Percentiles rank a stretch among this genome's conserved stretches.
phyloP scores from a whole-genome alignment of 1,140 invertebrate species.

The Micrasema longulum region DNA sequence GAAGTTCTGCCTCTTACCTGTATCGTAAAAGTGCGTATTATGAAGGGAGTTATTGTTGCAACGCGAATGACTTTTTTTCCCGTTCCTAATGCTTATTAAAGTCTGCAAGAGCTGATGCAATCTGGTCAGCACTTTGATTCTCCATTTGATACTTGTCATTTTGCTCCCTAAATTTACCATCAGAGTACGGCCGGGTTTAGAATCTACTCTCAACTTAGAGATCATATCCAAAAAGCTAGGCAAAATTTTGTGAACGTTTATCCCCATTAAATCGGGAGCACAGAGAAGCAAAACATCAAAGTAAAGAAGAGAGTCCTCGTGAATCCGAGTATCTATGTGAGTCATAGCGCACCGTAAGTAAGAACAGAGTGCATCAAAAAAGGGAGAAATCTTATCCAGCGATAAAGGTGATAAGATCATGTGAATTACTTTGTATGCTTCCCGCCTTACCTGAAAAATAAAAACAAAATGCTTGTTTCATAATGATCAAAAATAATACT shows the following conservation, averaged over 20 bases:
- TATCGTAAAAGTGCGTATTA: slow-evolving; percentile 22
- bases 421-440: slow-evolving; percentile 76
- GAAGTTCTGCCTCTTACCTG: slow-evolving; percentile 53
- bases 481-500: no score
- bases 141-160: slow-evolving; percentile 77
- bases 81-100: slow-evolving; percentile 56
- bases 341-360: slow-evolving; percentile 89
- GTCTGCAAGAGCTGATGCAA: slow-evolving; percentile 72
- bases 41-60: slow-evolving; percentile 3
- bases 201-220: slow-evolving; percentile 74
- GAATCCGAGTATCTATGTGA: slow-evolving; percentile 81
- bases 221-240: slow-evolving; percentile 85
- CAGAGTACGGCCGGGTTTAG: slow-evolving; percentile 72
- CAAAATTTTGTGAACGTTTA: slow-evolving; percentile 76
- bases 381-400: slow-evolving; percentile 70
- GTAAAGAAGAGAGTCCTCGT: slow-evolving; percentile 83
- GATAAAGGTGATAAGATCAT: slow-evolving; percentile 71
- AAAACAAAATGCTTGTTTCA: neutral
- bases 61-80: neutral
- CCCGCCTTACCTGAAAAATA: slow-evolving; percentile 71
- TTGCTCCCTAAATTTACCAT: slow-evolving; percentile 74
- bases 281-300: slow-evolving; percentile 78
- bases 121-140: slow-evolving; percentile 77
- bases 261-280: slow-evolving; percentile 71
- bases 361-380: slow-evolving; percentile 79